Conservation (phyloP, 1,140 invertebrate genomes). For the Stegodyphus mimosarum region DNA sequence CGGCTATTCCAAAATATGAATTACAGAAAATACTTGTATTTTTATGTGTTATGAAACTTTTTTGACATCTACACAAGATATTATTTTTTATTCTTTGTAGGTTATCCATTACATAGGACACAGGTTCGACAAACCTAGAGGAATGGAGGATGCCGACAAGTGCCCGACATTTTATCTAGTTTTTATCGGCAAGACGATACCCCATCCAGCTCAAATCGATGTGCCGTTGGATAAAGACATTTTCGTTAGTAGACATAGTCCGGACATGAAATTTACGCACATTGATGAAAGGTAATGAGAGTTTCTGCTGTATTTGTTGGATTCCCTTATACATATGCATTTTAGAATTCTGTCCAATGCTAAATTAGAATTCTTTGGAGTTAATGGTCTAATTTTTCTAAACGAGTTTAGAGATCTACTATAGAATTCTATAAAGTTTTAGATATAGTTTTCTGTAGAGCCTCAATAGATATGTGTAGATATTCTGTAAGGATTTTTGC, state of each 20-base stretch:
- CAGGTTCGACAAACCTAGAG: constrained; percentile 70
- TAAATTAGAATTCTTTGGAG: neutral
- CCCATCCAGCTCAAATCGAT: constrained; percentile 93
- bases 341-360: neutral
- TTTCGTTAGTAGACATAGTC: constrained; percentile 89
- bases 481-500: too few species aligned
- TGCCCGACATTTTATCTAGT: constrained; percentile 73
- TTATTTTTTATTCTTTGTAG: constrained; percentile 70
- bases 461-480: neutral
- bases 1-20: too few species aligned
- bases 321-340: neutral
- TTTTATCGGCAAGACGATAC: constrained; percentile 86
- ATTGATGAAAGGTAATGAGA: constrained; percentile 89
- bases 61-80: too few species aligned
- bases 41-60: neutral
- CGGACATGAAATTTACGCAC: constrained; percentile 95
- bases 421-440: neutral
- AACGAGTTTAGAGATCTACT: neutral
- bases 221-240: constrained; percentile 82
- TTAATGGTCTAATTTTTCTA: neutral
- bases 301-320: neutral
- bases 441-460: neutral
- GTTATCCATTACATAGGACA: constrained; percentile 89
- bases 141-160: constrained; percentile 13
- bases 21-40: neutral